Evolutionary conservation across 2,888 invertebrate species (phyloP).

Genomic region (Cerceris ruficornis): DNA sequence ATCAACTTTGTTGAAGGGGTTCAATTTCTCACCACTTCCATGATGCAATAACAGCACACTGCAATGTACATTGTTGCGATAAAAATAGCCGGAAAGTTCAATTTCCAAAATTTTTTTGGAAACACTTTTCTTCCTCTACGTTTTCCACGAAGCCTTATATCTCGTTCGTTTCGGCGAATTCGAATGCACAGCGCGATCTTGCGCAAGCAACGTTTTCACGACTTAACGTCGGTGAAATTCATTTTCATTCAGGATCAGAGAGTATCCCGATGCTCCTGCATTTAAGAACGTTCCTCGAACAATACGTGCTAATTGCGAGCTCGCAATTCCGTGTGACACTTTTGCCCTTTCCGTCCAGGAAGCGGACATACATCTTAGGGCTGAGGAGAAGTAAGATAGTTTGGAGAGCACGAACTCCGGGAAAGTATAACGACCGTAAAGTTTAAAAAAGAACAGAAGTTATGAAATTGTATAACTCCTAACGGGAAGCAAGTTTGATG

Average conservation of each 20-base stretch:
- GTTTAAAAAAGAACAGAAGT: slow-evolving; percentile 31
- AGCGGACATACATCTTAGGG: neutral
- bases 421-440: slow-evolving; percentile 29
- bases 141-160: neutral
- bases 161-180: slow-evolving; percentile 25
- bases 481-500: slow-evolving; percentile 31
- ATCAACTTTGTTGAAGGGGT: too few relatives aligned
- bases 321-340: slow-evolving; percentile 27
- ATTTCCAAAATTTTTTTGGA: neutral
- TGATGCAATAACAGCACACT: too few relatives aligned
- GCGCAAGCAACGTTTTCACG: neutral
- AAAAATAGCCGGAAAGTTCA: too few relatives aligned
- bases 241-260: slow-evolving; percentile 26
- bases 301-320: slow-evolving; percentile 56
- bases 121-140: slow-evolving; percentile 4
- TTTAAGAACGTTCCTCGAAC: slow-evolving; percentile 34
- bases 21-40: too few relatives aligned
- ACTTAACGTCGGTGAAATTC: slow-evolving; percentile 11
- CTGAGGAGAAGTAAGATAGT: neutral
- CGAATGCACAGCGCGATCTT: slow-evolving; percentile 27
- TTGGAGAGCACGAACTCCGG: slow-evolving; percentile 5
- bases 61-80: too few relatives aligned
- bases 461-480: slow-evolving; percentile 41
- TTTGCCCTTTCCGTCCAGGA: neutral
- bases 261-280: slow-evolving; percentile 24